Percentiles rank a stretch among this genome's conserved stretches.
These are phyloP conservation scores for Philaethria dido DNA, from an alignment of 2,888 invertebrate genomes.

Conservation along the genomic window DNA sequence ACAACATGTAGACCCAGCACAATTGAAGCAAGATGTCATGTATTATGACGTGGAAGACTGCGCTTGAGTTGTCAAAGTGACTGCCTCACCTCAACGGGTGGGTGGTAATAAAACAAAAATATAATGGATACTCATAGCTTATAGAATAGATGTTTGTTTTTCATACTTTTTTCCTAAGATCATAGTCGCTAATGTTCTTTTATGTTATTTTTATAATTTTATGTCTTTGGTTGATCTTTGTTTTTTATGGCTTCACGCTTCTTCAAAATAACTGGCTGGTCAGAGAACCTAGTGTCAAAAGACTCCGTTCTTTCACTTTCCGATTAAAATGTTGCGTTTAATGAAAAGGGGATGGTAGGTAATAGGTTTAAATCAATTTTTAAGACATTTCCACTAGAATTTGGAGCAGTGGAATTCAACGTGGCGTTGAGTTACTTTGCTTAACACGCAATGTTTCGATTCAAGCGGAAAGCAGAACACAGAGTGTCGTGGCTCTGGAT, in stretches of 20 bases:
- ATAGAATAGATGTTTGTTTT: constrained; percentile 26
- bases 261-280: too few relatives aligned
- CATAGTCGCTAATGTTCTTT: constrained; percentile 18
- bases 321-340: too few relatives aligned
- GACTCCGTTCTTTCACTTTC: too few relatives aligned
- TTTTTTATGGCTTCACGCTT: not conserved
- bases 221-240: not conserved
- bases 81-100: constrained; percentile 29
- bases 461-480: too few relatives aligned
- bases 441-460: too few relatives aligned
- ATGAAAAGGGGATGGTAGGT: too few relatives aligned
- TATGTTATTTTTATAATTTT: constrained; percentile 15
- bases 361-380: too few relatives aligned
- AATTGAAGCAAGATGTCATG: constrained; percentile 18
- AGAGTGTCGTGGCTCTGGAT: too few relatives aligned
- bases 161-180: constrained; percentile 11
- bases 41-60: constrained; percentile 27
- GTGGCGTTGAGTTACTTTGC: too few relatives aligned
- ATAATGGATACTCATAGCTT: constrained; percentile 21
- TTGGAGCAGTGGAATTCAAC: too few relatives aligned
- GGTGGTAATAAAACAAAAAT: constrained; percentile 34
- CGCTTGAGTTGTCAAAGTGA: constrained; percentile 31
- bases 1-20: constrained; percentile 13
- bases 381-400: too few relatives aligned
- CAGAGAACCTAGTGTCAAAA: too few relatives aligned